Percentiles rank a stretch among this genome's conserved stretches.
Conservation (phyloP, 2,888 invertebrate species). For the Mamestra brassicae region DNA sequence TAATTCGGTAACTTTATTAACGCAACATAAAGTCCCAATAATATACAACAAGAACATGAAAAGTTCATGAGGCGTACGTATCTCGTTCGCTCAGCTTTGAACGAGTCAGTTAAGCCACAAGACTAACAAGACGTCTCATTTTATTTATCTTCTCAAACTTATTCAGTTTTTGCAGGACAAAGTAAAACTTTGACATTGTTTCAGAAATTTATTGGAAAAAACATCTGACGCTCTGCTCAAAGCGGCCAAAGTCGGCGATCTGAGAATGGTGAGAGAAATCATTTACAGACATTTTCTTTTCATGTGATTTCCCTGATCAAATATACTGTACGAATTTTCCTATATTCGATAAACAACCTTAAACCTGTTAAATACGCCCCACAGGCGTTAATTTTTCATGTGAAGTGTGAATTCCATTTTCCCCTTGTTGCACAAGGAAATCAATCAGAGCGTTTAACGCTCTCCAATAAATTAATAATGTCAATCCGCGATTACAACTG, state of each 20-base stretch:
- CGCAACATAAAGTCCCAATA: slow-evolving; percentile 12
- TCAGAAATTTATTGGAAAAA: slow-evolving; percentile 95
- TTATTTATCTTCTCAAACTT: slow-evolving; percentile 55
- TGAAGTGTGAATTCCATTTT: not conserved
- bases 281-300: slow-evolving; percentile 41
- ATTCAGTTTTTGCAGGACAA: slow-evolving; percentile 46
- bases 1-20: slow-evolving; percentile 6
- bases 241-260: slow-evolving; percentile 96
- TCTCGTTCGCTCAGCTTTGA: slow-evolving; percentile 23
- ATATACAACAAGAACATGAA: slow-evolving; percentile 10
- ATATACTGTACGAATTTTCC: slow-evolving; percentile 11
- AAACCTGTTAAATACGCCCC: not conserved
- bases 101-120: slow-evolving; percentile 34
- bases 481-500: not conserved
- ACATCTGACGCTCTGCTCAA: slow-evolving; percentile 95
- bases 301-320: slow-evolving; percentile 21
- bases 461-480: slow-evolving; percentile 14
- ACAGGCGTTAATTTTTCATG: not conserved
- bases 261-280: slow-evolving; percentile 92
- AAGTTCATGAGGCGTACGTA: slow-evolving; percentile 19
- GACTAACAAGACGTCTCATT: slow-evolving; percentile 45
- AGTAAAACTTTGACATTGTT: slow-evolving; percentile 79
- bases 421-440: not conserved
- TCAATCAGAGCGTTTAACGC: not conserved
- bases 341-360: slow-evolving; percentile 1